Conservation (phyloP, 1,140 invertebrate genomes). For the Acromyrmex heyeri region DNA sequence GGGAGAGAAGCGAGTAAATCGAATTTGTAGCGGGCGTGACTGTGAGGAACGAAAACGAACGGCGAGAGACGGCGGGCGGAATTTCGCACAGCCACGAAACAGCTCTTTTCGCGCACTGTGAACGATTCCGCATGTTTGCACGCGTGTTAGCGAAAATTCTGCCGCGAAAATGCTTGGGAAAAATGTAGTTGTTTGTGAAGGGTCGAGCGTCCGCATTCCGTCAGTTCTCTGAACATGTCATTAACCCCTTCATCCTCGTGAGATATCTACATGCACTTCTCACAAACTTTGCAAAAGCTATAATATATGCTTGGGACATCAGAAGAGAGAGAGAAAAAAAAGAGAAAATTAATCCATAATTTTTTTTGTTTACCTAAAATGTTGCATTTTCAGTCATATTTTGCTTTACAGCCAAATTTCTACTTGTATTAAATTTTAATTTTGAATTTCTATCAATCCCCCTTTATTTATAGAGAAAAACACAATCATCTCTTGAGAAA, state of each 20-base stretch:
- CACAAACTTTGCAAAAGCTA: not conserved
- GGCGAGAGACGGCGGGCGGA: slow-evolving; percentile 31
- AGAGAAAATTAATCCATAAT: not conserved
- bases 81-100: slow-evolving; percentile 58
- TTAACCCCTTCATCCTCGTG: not conserved
- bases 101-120: slow-evolving; percentile 38
- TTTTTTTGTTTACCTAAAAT: not conserved
- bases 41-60: slow-evolving; percentile 48
- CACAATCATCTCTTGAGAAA: not conserved
- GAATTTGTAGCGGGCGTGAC: slow-evolving; percentile 58
- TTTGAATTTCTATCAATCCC: not conserved
- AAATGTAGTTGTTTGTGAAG: slow-evolving; percentile 46
- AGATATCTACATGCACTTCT: not conserved
- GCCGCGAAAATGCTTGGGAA: slow-evolving; percentile 54
- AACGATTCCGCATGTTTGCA: slow-evolving; percentile 60
- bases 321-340: not conserved
- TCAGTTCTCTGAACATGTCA: slow-evolving; percentile 21
- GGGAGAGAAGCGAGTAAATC: slow-evolving; percentile 49
- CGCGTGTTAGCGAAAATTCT: slow-evolving; percentile 56
- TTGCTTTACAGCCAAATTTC: not conserved
- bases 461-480: not conserved
- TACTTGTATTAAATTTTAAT: not conserved
- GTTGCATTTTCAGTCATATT: not conserved
- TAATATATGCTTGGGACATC: not conserved
- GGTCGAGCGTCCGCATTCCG: slow-evolving; percentile 27